Percentiles rank a stretch among this genome's conserved stretches.
These are phyloP conservation scores for Misgurnus anguillicaudatus DNA, from an alignment of 2,113 vertebrate species.

Conservation along the genomic window DNA sequence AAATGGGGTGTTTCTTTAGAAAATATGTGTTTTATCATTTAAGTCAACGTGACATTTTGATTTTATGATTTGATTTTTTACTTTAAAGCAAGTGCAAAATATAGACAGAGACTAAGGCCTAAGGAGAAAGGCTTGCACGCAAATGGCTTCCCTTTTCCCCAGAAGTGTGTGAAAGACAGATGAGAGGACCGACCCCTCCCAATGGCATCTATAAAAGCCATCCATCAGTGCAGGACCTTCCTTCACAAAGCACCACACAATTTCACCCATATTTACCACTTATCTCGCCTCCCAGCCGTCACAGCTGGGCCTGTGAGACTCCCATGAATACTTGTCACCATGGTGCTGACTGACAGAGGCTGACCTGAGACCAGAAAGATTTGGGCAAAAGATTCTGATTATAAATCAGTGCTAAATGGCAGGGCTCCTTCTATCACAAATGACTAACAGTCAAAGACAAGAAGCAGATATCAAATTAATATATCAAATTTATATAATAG, in stretches of 20 bases:
- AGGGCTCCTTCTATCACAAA: background rate
- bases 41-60: no score
- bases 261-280: constrained; percentile 8
- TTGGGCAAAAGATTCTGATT: background rate
- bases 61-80: no score
- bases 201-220: constrained; percentile 24
- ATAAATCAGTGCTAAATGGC: background rate
- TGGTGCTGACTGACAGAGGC: background rate
- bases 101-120: no score
- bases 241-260: constrained; percentile 15
- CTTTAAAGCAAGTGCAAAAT: no score
- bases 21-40: no score
- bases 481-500: no score
- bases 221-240: constrained; percentile 18
- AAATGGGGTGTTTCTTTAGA: no score
- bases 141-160: background rate
- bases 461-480: no score
- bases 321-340: background rate
- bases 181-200: background rate
- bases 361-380: constrained; percentile 1
- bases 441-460: background rate
- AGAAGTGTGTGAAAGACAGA: background rate
- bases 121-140: background rate
- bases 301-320: constrained; percentile 1
- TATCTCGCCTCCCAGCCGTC: constrained; percentile 25